Percentiles rank a stretch among this genome's conserved stretches.
Evolutionary conservation across 2,888 invertebrate genomes (phyloP).

Genomic region (Galerucella pusilla): DNA sequence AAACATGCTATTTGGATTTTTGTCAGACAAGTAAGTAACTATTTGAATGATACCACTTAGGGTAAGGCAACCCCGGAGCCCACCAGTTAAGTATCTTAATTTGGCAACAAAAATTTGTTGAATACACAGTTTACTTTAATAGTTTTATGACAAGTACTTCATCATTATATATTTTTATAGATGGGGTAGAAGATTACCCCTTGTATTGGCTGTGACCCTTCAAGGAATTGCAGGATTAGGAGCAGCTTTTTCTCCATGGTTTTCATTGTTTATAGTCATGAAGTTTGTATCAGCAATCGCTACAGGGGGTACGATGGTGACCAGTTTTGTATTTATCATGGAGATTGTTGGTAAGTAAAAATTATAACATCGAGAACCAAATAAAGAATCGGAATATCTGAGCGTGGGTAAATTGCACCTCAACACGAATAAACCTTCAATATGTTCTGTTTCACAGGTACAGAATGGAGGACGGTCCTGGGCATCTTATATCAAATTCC

Average conservation of each 20-base stretch:
- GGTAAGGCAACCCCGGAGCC: too few relatives aligned
- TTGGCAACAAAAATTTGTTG: neutral
- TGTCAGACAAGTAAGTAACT: constrained; percentile 76
- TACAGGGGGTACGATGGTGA: constrained; percentile 87
- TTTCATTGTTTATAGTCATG: constrained; percentile 72
- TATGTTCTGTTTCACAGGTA: constrained; percentile 56
- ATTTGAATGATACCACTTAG: neutral
- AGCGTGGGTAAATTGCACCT: neutral
- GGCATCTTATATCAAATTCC: constrained; percentile 72
- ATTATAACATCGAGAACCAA: neutral
- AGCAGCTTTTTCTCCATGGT: constrained; percentile 78
- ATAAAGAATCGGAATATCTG: too few relatives aligned
- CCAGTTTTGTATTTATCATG: constrained; percentile 78
- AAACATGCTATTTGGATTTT: constrained; percentile 78
- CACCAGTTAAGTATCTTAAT: too few relatives aligned
- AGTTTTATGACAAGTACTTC: neutral
- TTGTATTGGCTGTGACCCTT: constrained; percentile 78
- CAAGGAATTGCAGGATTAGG: constrained; percentile 78
- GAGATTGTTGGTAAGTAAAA: constrained; percentile 70
- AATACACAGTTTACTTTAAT: neutral
- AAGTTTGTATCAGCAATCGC: constrained; percentile 80
- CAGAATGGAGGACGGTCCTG: constrained; percentile 69
- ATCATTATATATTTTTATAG: constrained; percentile 63
- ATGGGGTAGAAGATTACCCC: constrained; percentile 79
- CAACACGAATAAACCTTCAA: neutral